Conservation (phyloP, 1,140 invertebrate species). For the Diachasmimorpha longicaudata region DNA sequence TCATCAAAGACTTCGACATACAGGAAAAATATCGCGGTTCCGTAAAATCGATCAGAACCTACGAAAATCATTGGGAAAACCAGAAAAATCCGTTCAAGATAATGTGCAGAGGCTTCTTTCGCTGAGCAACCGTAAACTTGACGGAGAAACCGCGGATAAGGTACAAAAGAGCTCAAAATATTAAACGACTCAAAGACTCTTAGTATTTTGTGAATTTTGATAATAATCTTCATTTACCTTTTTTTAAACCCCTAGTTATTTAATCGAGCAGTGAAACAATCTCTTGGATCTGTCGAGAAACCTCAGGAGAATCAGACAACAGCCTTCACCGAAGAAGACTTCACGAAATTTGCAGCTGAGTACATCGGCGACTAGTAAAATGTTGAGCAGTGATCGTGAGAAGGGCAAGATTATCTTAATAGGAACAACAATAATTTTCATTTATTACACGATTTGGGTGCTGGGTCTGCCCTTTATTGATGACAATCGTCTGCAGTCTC, state of each 20-base stretch:
- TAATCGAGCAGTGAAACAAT: conserved; percentile 35
- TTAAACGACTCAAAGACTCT: no score
- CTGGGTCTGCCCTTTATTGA: conserved; percentile 74
- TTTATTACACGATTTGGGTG: conserved; percentile 73
- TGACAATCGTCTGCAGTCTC: conserved; percentile 64
- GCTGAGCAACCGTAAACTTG: conserved; percentile 36
- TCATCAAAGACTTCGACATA: conserved; percentile 40
- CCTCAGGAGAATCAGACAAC: conserved; percentile 37
- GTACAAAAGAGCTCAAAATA: conserved; percentile 29
- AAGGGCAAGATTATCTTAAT: conserved; percentile 67
- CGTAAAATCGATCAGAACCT: conserved; percentile 43
- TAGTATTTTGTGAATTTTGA: not conserved
- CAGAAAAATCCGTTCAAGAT: conserved; percentile 43
- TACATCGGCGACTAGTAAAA: conserved; percentile 47
- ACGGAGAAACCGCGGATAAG: conserved; percentile 39
- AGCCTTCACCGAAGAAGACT: conserved; percentile 65
- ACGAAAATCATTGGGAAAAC: conserved; percentile 36
- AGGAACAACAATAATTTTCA: conserved; percentile 63
- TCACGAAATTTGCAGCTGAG: conserved; percentile 62
- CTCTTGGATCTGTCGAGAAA: conserved; percentile 36
- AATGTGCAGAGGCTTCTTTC: conserved; percentile 48
- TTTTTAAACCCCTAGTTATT: conserved; percentile 37
- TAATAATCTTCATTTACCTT: conserved; percentile 3
- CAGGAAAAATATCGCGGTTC: conserved; percentile 36
- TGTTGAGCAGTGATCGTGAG: conserved; percentile 51